phyloP scores from a whole-genome alignment of 2,113 vertebrate species.

The Ceyx margarethae region DNA sequence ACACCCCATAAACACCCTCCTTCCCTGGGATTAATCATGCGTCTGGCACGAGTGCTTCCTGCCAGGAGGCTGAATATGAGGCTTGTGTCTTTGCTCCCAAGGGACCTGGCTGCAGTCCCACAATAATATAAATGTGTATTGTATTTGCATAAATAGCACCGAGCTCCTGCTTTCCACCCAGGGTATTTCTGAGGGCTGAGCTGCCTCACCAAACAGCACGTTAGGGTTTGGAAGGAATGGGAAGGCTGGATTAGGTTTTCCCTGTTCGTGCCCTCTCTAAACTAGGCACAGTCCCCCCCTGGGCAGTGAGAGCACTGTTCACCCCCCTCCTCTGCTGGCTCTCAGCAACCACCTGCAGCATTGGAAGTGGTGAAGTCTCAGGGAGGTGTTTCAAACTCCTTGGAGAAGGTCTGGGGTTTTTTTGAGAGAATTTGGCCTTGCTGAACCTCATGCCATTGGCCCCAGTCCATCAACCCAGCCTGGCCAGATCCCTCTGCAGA shows the following conservation, averaged over 20 bases:
- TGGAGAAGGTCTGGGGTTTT: not conserved
- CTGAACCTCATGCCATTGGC: no score
- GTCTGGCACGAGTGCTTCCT: not conserved
- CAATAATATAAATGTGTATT: not conserved
- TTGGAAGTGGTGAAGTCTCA: not conserved
- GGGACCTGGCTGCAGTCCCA: slow-evolving; percentile 31
- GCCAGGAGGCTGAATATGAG: slow-evolving; percentile 38
- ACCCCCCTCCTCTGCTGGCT: not conserved
- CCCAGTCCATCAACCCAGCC: no score
- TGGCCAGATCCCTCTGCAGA: no score
- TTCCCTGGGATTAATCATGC: slow-evolving; percentile 43
- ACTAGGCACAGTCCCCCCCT: not conserved
- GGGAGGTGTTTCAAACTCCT: not conserved
- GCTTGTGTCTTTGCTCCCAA: slow-evolving; percentile 17
- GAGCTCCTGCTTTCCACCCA: not conserved
- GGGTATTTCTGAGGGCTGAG: not conserved
- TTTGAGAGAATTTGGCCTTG: no score
- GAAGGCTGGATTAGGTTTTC: not conserved
- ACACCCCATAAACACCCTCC: slow-evolving; percentile 54
- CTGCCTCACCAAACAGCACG: not conserved
- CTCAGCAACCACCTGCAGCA: not conserved
- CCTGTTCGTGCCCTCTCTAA: not conserved
- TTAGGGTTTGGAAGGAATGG: not conserved
- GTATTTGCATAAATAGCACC: not conserved
- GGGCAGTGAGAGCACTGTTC: not conserved